Base-by-base conservation (phyloP, 2,888 invertebrate species). In the Nemoura dubitans region DNA sequence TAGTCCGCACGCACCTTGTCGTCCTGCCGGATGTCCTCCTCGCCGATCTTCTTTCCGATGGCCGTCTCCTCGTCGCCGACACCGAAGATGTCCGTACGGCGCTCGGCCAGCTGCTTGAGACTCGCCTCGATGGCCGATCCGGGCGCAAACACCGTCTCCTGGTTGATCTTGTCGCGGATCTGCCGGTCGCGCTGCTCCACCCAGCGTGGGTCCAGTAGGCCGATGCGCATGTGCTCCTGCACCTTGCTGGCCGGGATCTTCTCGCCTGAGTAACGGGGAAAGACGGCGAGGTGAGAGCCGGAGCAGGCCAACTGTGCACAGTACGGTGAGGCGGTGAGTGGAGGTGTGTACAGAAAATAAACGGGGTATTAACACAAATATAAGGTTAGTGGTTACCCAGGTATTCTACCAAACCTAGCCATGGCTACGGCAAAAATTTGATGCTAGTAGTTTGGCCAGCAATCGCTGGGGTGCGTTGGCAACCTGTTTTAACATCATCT, bases 81-180 rank as follows among this genome's bases (percentile, higher is more conserved):
- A 92, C 99, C 99, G 93, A 99, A 99, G 92, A 99, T 99, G 94
- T 99, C 99, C 0, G 99, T 99, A 96, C 99, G 98, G 89, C 99
- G 95, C 91, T 99, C 99, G 0, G 99, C 99, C 90, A 99, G 93
- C 91, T 97, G 96, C 91, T 98, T 98, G 90, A 99, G 94, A 90
- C 97, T 98, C 77, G 97, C 97, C 91, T 98, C 98, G 90, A 99
- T 98, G n/a, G 98, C 97, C 30, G 97, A 95, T 85, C 97, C 94
- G 76, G 84, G 84, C 7, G 84, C 84, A 26, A 84, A 84, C 84
- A 84, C 84, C 0, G 95, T 96, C 90, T 98, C 97, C 90, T 98
- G 97, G 89, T 98, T 98, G 89, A 97, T 94, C 91, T 98, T 97
- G 90, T 99, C 99, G 25, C 84, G 59, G n/a, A 97, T 95, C 89